Conservation (phyloP, 2,113 vertebrate genomes). For the Hystrix brachyura region DNA sequence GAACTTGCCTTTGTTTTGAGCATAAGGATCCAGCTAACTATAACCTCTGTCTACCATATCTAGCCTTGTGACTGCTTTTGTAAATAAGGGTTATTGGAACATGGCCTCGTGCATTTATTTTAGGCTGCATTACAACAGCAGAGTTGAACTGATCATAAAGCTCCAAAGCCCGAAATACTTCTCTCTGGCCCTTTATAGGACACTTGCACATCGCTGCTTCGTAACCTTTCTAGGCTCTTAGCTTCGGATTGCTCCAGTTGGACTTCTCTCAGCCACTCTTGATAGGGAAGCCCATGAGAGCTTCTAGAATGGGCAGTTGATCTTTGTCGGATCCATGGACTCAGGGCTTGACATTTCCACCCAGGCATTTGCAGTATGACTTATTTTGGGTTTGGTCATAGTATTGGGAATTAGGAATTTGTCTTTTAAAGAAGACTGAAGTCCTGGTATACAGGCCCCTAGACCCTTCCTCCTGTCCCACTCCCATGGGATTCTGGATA, state of each 20-base stretch:
- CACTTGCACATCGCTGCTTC: neutral
- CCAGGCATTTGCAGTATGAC: neutral
- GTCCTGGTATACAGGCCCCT: neutral
- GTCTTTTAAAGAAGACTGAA: neutral
- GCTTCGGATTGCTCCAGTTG: neutral
- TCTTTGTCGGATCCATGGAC: neutral
- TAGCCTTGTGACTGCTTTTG: neutral
- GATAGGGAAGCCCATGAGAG: neutral
- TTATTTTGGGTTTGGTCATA: neutral
- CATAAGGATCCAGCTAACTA: neutral
- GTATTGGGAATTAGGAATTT: neutral
- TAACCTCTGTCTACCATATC: neutral
- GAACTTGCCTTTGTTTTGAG: constrained; percentile 1
- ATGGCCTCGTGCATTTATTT: neutral
- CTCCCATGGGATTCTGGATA: constrained; percentile 31
- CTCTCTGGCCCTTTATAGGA: neutral
- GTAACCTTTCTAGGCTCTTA: neutral
- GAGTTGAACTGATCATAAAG: neutral
- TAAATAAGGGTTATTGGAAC: constrained; percentile 44
- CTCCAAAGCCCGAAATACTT: neutral
- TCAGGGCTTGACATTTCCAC: neutral
- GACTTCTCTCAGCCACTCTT: neutral
- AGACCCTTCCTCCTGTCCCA: neutral
- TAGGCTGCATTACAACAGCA: neutral
- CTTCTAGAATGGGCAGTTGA: neutral